A percentile compares a stretch with the other conserved stretches of the same genome.
phyloP scores from a whole-genome alignment of 2,888 invertebrate species.

The Pomacea canaliculata region DNA sequence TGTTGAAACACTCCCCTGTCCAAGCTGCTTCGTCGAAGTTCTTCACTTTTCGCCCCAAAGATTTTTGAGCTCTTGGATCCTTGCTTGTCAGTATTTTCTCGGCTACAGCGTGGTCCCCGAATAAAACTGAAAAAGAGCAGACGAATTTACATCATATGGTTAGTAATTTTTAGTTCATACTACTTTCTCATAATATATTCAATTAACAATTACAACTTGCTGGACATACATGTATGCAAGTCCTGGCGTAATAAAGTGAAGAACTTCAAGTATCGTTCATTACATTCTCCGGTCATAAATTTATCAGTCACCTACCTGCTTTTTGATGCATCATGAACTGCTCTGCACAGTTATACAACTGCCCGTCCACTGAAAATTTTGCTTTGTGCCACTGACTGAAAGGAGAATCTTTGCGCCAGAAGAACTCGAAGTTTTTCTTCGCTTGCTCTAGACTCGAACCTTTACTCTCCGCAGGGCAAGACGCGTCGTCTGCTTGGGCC shows the following conservation, averaged over 20 bases:
- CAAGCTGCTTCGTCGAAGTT: conserved; percentile 58
- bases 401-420: conserved; percentile 55
- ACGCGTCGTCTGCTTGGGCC: conserved; percentile 13
- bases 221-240: too few relatives aligned
- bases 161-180: too few relatives aligned
- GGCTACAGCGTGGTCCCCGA: conserved; percentile 54
- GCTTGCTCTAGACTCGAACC: conserved; percentile 25
- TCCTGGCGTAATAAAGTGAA: too few relatives aligned
- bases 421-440: conserved; percentile 52
- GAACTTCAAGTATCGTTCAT: too few relatives aligned
- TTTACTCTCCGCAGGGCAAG: background rate
- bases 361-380: conserved; percentile 51
- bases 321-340: conserved; percentile 68
- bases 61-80: conserved; percentile 59
- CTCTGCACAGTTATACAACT: conserved; percentile 60
- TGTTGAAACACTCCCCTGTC: conserved; percentile 44
- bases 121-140: conserved; percentile 47
- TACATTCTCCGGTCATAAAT: too few relatives aligned
- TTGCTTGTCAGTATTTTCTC: conserved; percentile 48
- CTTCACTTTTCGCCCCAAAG: conserved; percentile 56
- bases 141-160: too few relatives aligned
- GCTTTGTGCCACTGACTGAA: conserved; percentile 64
- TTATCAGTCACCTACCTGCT: conserved; percentile 50
- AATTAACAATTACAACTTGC: too few relatives aligned
- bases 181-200: too few relatives aligned